Percentiles rank a stretch among this genome's conserved stretches.
phyloP scores from a whole-genome alignment of 2,113 vertebrate species.

The Falcunculus frontatus region DNA sequence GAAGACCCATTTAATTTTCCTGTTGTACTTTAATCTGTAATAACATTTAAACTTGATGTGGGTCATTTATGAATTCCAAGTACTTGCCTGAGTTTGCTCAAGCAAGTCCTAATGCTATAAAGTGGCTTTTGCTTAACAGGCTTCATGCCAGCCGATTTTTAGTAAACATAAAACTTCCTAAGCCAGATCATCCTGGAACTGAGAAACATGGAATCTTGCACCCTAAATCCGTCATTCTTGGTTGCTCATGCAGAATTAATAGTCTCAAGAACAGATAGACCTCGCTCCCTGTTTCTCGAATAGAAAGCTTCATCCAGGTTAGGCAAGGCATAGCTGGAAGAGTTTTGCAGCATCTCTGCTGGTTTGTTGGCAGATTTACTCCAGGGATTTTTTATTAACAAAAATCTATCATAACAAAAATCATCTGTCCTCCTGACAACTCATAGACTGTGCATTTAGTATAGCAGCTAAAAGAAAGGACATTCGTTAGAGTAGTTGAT shows the following conservation, averaged over 20 bases:
- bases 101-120: neutral
- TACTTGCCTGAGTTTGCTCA: neutral
- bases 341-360: neutral
- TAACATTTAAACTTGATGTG: neutral
- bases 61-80: neutral
- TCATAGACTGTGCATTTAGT: neutral
- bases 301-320: neutral
- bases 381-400: neutral
- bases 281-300: neutral
- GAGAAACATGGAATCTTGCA: neutral
- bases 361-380: neutral
- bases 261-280: neutral
- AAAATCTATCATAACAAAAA: neutral
- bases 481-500: neutral
- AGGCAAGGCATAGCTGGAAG: neutral
- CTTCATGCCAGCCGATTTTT: neutral
- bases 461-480: neutral
- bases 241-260: neutral
- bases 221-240: neutral
- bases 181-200: neutral
- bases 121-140: neutral
- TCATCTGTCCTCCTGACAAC: neutral
- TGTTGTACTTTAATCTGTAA: neutral
- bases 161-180: neutral
- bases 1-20: neutral